Percentiles rank a stretch among this genome's conserved stretches.
phyloP scores from a whole-genome alignment of 2,113 vertebrate species.

The Ictidomys tridecemlineatus region DNA sequence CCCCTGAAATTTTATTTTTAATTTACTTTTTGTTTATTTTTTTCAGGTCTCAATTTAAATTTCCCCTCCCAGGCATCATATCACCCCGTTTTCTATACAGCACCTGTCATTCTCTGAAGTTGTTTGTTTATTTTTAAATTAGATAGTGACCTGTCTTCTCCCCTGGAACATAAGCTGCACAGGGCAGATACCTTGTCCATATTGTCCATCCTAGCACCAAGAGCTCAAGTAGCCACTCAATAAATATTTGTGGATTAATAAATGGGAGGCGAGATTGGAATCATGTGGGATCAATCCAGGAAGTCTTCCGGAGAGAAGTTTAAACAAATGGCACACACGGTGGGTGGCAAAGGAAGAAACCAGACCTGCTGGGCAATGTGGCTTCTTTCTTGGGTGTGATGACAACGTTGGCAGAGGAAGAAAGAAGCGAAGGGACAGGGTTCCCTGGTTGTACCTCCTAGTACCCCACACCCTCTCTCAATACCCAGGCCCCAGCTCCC shows the following conservation, averaged over 20 bases:
- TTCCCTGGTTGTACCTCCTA: neutral
- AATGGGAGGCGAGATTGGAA: neutral
- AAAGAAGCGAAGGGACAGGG: neutral
- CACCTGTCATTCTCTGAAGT: neutral
- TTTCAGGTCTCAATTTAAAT: neutral
- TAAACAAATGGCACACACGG: neutral
- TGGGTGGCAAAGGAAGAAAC: neutral
- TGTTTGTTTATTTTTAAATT: neutral
- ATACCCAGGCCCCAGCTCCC: no score
- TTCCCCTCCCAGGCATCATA: neutral
- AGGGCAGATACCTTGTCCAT: neutral
- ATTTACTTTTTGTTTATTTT: neutral
- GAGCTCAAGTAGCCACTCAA: neutral
- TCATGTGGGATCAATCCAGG: neutral
- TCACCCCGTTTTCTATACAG: neutral
- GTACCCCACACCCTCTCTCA: neutral
- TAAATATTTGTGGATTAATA: neutral
- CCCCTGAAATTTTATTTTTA: neutral
- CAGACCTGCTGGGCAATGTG: neutral
- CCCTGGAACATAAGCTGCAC: neutral
- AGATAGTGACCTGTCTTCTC: neutral
- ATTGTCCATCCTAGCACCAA: neutral
- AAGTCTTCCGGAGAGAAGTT: slow-evolving; percentile 62
- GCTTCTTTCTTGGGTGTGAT: neutral
- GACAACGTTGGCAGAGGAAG: no score